Evolutionary conservation across 1,140 invertebrate species (phyloP).

Genomic region (Matsumurasca onukii): DNA sequence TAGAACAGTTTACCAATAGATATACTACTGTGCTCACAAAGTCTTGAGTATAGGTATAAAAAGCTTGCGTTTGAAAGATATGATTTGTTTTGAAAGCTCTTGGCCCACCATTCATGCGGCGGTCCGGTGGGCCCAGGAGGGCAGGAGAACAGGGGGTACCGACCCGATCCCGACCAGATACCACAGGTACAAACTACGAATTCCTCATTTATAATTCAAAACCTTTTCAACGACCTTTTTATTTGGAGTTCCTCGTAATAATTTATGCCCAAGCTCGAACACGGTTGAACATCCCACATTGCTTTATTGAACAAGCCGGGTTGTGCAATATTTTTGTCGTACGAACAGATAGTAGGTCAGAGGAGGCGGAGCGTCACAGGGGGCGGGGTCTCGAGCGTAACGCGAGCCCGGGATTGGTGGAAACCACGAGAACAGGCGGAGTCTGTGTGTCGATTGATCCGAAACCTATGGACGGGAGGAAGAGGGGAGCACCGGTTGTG

Average conservation of each 20-base stretch:
- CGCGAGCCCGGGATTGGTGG: slow-evolving; percentile 1
- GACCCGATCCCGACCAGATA: too few species aligned
- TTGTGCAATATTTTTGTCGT: slow-evolving; percentile 31
- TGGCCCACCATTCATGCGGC: too few species aligned
- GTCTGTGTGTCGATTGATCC: slow-evolving; percentile 9
- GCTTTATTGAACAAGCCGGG: slow-evolving; percentile 27
- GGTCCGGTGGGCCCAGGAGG: too few species aligned
- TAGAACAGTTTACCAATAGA: too few species aligned
- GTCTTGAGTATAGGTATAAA: too few species aligned
- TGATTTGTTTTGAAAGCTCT: too few species aligned
- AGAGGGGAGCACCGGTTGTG: slow-evolving; percentile 27
- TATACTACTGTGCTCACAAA: too few species aligned
- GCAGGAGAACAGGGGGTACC: too few species aligned
- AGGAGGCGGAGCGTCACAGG: slow-evolving; percentile 28
- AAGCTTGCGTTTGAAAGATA: too few species aligned
- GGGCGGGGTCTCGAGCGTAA: slow-evolving; percentile 6
- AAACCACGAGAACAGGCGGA: background rate
- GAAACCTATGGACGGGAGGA: background rate
- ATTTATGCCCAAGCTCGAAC: slow-evolving; percentile 28
- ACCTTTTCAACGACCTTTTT: slow-evolving; percentile 28
- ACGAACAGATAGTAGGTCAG: slow-evolving; percentile 20
- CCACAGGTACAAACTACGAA: background rate
- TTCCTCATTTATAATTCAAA: slow-evolving; percentile 19
- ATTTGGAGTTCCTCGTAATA: slow-evolving; percentile 9
- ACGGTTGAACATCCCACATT: slow-evolving; percentile 31